phyloP scores from a whole-genome alignment of 1,140 invertebrate species.

The Magallana ariakensis region DNA sequence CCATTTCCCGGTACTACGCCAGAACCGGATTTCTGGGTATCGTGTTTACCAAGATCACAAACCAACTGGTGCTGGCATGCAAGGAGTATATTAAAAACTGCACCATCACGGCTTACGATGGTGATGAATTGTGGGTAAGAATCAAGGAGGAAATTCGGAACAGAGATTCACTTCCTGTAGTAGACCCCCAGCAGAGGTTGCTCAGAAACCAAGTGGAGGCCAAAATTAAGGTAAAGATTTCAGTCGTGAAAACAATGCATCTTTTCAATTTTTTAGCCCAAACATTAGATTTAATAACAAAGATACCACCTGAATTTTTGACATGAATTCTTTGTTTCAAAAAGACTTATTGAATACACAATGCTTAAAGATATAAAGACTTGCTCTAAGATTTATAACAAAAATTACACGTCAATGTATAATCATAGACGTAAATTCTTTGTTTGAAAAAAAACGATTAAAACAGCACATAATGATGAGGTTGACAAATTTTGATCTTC shows the following conservation, averaged over 20 bases:
- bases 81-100: conserved; percentile 77
- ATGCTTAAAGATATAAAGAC: too few relatives aligned
- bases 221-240: conserved; percentile 70
- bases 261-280: too few relatives aligned
- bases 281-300: too few relatives aligned
- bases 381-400: too few relatives aligned
- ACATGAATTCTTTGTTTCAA: too few relatives aligned
- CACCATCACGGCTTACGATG: conserved; percentile 72
- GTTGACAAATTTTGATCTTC: not conserved
- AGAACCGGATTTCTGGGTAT: conserved; percentile 78
- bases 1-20: conserved; percentile 78
- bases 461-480: too few relatives aligned
- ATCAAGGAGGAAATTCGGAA: conserved; percentile 73
- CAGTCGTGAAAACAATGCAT: too few relatives aligned
- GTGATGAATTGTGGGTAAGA: conserved; percentile 75
- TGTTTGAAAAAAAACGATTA: too few relatives aligned
- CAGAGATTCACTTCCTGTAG: conserved; percentile 57
- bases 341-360: too few relatives aligned
- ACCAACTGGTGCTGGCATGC: conserved; percentile 78
- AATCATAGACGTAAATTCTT: too few relatives aligned
- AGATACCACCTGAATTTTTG: too few relatives aligned
- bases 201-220: conserved; percentile 72
- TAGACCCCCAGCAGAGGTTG: conserved; percentile 70
- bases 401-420: too few relatives aligned
- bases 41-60: conserved; percentile 78